Evolutionary conservation across 2,113 vertebrate species (phyloP).

Genomic region (Calonectris borealis): DNA sequence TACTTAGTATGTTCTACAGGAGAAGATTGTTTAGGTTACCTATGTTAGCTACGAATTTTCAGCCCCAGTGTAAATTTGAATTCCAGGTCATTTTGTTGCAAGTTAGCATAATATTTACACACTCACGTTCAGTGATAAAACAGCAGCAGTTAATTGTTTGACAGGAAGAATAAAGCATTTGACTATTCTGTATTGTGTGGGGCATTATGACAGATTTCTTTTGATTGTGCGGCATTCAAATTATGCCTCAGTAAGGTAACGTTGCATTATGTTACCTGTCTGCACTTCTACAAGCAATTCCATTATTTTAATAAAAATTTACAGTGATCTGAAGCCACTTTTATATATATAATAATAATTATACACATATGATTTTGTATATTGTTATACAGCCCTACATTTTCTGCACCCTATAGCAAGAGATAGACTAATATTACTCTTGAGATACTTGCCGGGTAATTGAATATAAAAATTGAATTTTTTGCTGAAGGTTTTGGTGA

Average conservation of each 20-base stretch:
- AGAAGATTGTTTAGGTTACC: neutral
- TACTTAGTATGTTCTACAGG: neutral
- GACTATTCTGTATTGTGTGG: neutral
- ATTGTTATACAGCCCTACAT: neutral
- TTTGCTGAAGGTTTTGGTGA: neutral
- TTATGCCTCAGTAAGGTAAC: neutral
- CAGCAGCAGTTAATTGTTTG: constrained; percentile 17
- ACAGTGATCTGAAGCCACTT: neutral
- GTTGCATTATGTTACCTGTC: neutral
- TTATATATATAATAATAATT: neutral
- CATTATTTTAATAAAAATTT: neutral
- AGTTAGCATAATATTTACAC: neutral
- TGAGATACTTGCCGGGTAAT: neutral
- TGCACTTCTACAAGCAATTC: neutral
- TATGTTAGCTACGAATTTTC: neutral
- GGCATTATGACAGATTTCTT: constrained; percentile 24
- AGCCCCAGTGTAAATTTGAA: neutral
- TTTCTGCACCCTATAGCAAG: neutral
- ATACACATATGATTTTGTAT: neutral
- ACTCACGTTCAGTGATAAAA: neutral
- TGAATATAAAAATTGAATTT: neutral
- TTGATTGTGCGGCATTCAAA: neutral
- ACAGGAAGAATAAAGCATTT: constrained; percentile 7
- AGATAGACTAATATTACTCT: neutral
- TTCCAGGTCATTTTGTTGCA: neutral